These are phyloP conservation scores for Drosophila mojavensis DNA, from an alignment of 1,140 invertebrate genomes.

Conservation along the genomic window DNA sequence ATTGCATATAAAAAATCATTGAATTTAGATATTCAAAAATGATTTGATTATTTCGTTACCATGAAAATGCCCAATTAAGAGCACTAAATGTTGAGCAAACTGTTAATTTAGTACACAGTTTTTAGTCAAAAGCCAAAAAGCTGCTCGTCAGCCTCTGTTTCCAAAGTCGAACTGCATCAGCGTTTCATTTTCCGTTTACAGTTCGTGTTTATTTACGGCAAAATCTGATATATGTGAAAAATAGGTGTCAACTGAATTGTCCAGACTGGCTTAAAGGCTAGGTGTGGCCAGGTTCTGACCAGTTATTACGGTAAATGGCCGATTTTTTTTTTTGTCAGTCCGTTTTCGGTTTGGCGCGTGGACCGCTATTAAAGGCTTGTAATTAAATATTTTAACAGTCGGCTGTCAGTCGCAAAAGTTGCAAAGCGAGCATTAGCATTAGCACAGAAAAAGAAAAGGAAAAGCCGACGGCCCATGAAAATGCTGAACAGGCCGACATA, in stretches of 20 bases:
- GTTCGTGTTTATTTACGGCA: slow-evolving; percentile 12
- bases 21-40: no score
- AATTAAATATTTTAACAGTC: slow-evolving; percentile 75
- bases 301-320: slow-evolving; percentile 58
- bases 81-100: neutral
- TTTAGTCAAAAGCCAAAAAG: neutral
- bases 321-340: slow-evolving; percentile 17
- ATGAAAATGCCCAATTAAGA: no score
- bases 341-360: slow-evolving; percentile 22
- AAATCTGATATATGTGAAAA: slow-evolving; percentile 12
- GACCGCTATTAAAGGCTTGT: slow-evolving; percentile 64
- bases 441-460: neutral
- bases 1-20: no score
- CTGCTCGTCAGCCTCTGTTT: neutral
- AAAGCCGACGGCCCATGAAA: slow-evolving; percentile 42
- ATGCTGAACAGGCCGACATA: slow-evolving; percentile 4
- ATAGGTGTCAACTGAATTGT: slow-evolving; percentile 66
- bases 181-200: neutral
- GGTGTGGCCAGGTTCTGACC: slow-evolving; percentile 47
- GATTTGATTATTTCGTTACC: no score
- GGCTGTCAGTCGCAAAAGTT: slow-evolving; percentile 50
- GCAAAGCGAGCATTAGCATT: slow-evolving; percentile 62
- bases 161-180: neutral
- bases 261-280: slow-evolving; percentile 41
- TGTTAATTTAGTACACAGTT: neutral